Evolutionary conservation across 23 tunicate genomes (phyloP), one percentile per base, ranked within the genome.

Genomic region (Ascidia mentula): DNA sequence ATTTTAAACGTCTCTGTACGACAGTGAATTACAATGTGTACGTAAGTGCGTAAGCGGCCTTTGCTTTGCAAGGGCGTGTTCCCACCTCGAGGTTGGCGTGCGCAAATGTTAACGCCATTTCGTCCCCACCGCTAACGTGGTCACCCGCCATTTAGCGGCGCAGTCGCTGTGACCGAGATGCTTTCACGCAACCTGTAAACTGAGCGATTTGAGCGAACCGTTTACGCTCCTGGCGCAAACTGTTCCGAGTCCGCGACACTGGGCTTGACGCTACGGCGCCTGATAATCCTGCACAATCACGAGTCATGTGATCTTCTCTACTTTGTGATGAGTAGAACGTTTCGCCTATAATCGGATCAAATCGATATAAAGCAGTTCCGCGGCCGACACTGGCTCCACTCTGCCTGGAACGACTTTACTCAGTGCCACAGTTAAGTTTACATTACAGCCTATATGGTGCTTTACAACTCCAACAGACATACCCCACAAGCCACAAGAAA

Each of bases 41-140:
- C 65, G 28, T 9, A 53, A 53, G 65, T 53, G 65, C 65, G 65
- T 53, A 53, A 53, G 24, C 65, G 65, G 24, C 65, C 28, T 53
- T 53, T 53, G 65, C 65, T 53, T 53, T 53, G 65, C 65, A 9
- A 53, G 65, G 65, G 65, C 65, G 65, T 53, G 24, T 53, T 42
- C 53, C 53, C 15, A 42, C 53, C 15, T 20, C 65, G n/a, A n/a
- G n/a, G n/a, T 53, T 9, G 7, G 24, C 65, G 65, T 28, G 22
- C 65, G 65, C 65, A 53, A 53, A 53, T 26, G 65, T 53, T 28
- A 53, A 28, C 13, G 65, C 28, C 65, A 28, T n/a, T n/a, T n/a
- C 13, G 65, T 53, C 24, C 65, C 65, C 12, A 9, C 24, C 65
- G n/a, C n/a, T n/a, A n/a, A n/a, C n/a, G n/a, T n/a, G n/a, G 65